Evolutionary conservation across 2,113 vertebrate species (phyloP).

Genomic region (Nicator chloris): DNA sequence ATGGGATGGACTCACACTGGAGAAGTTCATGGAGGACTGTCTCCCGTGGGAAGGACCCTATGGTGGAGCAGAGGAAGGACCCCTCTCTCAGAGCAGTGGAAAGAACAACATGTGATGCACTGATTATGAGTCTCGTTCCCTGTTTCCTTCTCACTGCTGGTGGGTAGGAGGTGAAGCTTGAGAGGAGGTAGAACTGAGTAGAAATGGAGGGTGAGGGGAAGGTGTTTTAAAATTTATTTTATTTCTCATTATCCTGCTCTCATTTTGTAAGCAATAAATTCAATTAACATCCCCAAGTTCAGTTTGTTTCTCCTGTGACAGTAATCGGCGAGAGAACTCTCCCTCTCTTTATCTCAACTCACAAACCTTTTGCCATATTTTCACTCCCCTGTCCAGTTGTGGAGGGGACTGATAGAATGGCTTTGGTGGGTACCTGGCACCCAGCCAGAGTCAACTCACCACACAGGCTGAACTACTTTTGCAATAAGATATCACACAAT

Average conservation of each 20-base stretch:
- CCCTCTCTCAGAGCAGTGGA: background rate
- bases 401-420: background rate
- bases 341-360: background rate
- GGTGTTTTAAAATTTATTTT: background rate
- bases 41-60: background rate
- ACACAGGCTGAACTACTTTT: background rate
- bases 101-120: background rate
- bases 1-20: background rate
- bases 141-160: background rate
- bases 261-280: background rate
- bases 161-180: background rate
- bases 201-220: background rate
- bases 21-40: background rate
- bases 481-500: background rate
- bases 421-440: background rate
- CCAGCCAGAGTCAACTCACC: background rate
- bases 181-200: background rate
- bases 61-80: background rate
- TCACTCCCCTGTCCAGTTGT: background rate
- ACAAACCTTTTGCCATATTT: fast-evolving
- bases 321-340: background rate
- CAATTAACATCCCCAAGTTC: background rate
- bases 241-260: background rate
- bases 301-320: fast-evolving
- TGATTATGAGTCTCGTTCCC: background rate